Percentiles rank a stretch among this genome's conserved stretches.
These are phyloP conservation scores for Hemiprocne comata DNA, from an alignment of 2,113 vertebrate genomes.

Conservation along the genomic window DNA sequence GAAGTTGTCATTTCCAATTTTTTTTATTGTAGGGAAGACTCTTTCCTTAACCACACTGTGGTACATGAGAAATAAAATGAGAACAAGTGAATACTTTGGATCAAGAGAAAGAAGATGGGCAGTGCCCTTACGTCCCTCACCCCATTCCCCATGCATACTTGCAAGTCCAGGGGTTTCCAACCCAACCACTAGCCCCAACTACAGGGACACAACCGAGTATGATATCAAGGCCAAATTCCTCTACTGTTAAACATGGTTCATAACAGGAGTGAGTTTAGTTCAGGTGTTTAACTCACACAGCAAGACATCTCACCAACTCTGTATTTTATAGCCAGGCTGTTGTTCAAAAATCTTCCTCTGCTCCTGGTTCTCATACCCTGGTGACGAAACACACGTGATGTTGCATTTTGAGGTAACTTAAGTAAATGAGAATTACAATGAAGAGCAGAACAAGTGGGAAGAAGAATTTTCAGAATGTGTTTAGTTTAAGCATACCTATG, in stretches of 20 bases:
- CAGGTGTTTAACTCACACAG: background rate
- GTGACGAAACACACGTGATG: background rate
- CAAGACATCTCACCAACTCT: background rate
- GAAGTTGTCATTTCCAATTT: background rate
- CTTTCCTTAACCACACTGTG: accelerated
- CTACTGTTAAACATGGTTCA: background rate
- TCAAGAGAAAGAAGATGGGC: background rate
- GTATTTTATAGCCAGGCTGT: background rate
- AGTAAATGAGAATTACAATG: background rate
- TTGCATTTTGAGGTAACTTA: background rate
- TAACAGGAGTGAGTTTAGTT: background rate
- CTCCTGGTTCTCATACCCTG: background rate
- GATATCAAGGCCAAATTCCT: background rate
- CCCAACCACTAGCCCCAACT: background rate
- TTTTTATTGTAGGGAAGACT: background rate
- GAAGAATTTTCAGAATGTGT: background rate
- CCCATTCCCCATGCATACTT: background rate
- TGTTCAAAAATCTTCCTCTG: background rate
- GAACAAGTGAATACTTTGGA: background rate
- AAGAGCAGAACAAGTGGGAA: background rate
- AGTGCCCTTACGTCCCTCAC: background rate
- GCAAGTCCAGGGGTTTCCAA: background rate
- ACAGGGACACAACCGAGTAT: background rate
- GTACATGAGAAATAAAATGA: background rate
- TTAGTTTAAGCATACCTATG: background rate